phyloP scores from a whole-genome alignment of 2,113 vertebrate genomes.

The Nerophis lumbriciformis region DNA sequence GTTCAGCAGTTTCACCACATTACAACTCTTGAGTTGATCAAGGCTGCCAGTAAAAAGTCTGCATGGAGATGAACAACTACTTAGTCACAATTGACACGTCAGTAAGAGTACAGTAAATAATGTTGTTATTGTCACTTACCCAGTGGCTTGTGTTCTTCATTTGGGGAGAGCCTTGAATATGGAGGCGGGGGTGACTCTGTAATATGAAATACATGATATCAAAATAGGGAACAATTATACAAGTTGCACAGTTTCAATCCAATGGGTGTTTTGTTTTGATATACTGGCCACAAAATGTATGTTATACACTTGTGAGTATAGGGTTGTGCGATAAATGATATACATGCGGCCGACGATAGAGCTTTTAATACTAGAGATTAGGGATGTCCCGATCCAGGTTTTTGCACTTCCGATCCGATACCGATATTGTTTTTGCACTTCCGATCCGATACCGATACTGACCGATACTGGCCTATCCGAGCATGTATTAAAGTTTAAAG shows the following conservation, averaged over 20 bases:
- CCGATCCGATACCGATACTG: no score
- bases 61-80: not conserved
- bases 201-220: conserved; percentile 51
- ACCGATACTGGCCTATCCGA: no score
- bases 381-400: no score
- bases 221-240: not conserved
- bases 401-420: no score
- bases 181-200: conserved; percentile 97
- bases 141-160: conserved; percentile 96
- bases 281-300: no score
- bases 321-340: no score
- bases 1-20: conserved; percentile 83
- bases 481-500: no score
- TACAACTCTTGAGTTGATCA: conserved; percentile 7
- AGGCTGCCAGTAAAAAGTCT: conserved; percentile 9
- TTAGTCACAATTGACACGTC: conserved; percentile 2
- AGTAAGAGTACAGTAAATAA: conserved; percentile 1
- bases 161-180: conserved; percentile 95
- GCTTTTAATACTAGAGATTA: no score
- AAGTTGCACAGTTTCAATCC: not conserved
- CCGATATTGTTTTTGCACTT: no score
- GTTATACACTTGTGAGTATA: no score
- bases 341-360: no score
- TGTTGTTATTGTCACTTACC: conserved; percentile 72
- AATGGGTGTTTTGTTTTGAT: not conserved